Conservation (phyloP, 2,888 invertebrate genomes). For the Biston betularia region DNA sequence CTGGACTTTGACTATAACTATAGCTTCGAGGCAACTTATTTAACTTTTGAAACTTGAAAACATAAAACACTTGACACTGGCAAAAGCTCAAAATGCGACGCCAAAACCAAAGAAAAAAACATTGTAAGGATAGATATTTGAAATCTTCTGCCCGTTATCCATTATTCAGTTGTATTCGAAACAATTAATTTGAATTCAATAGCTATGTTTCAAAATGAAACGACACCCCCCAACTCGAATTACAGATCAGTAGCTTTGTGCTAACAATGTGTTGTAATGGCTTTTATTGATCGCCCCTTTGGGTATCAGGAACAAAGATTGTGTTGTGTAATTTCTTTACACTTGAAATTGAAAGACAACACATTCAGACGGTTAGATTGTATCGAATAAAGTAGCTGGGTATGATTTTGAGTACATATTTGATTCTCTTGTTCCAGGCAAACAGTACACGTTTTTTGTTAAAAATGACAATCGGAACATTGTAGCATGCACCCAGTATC, state of each 20-base stretch:
- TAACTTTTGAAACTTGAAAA: too few species aligned
- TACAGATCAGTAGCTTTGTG: conserved; percentile 27
- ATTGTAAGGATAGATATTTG: background rate
- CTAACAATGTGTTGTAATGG: conserved; percentile 25
- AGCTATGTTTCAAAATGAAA: conserved; percentile 38
- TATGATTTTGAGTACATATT: background rate
- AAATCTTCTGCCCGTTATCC: conserved; percentile 21
- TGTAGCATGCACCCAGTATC: background rate
- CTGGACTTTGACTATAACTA: too few species aligned
- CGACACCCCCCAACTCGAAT: conserved; percentile 31
- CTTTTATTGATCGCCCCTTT: conserved; percentile 29
- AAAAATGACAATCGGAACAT: too few species aligned
- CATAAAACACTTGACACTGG: too few species aligned
- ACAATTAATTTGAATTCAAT: conserved; percentile 39
- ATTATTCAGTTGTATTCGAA: conserved; percentile 20
- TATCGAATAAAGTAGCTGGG: background rate
- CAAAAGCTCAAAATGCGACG: too few species aligned
- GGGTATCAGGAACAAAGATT: conserved; percentile 18
- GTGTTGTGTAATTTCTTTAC: conserved; percentile 17
- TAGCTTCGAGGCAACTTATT: too few species aligned
- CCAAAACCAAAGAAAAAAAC: too few species aligned
- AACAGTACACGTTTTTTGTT: too few species aligned
- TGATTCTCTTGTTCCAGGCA: background rate
- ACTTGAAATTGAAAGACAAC: conserved; percentile 20
- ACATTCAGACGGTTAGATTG: background rate